Percentiles rank a stretch among this genome's conserved stretches.
These are phyloP conservation scores for Dasypogon diadema DNA, from an alignment of 2,888 invertebrate genomes.

Conservation along the genomic window DNA sequence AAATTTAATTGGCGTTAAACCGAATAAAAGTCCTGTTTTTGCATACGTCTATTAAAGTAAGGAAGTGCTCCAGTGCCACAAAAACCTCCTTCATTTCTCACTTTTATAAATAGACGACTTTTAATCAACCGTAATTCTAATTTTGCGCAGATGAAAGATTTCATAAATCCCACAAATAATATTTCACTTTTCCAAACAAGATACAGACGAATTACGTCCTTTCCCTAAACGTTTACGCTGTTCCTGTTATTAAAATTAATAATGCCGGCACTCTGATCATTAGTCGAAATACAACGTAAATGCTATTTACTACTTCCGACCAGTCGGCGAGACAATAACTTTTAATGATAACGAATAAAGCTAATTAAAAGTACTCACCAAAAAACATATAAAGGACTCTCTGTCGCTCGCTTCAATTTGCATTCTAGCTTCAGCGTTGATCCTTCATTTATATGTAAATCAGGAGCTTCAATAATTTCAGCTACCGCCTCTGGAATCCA, in stretches of 20 bases:
- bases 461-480: slow-evolving; percentile 58
- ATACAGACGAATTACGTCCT: background rate
- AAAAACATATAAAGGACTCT: slow-evolving; percentile 58
- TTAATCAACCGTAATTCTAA: no score
- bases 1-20: no score
- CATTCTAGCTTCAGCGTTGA: slow-evolving; percentile 58
- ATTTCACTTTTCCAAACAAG: background rate
- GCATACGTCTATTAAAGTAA: no score
- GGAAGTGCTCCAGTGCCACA: no score
- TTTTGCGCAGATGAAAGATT: no score
- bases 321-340: background rate
- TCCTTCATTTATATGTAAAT: slow-evolving; percentile 59
- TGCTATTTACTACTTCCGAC: background rate
- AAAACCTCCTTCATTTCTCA: no score
- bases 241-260: background rate
- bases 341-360: background rate
- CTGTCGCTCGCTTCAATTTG: slow-evolving; percentile 58
- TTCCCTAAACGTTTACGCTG: background rate
- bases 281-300: background rate
- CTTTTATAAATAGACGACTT: no score
- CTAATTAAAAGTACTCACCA: slow-evolving; percentile 55
- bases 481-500: slow-evolving; percentile 57
- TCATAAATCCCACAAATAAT: background rate
- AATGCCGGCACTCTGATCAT: background rate
- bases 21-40: no score